These are phyloP conservation scores for Loris lydekkerianus DNA, from an alignment of 2,797 vertebrate species.

Conservation along the genomic window DNA sequence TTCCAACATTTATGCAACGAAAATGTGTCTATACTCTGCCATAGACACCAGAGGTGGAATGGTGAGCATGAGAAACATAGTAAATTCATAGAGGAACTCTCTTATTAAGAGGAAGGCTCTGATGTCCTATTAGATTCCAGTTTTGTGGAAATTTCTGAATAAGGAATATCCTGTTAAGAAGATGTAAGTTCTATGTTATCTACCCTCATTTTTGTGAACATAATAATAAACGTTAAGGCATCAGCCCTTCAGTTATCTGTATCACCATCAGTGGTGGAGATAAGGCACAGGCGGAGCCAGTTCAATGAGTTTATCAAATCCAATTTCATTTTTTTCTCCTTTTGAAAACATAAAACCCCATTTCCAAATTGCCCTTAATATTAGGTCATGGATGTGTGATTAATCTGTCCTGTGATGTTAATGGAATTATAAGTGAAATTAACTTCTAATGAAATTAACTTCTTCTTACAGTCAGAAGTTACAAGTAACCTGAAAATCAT, in stretches of 20 bases:
- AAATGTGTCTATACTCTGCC: neutral
- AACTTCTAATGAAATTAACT: too few relatives aligned
- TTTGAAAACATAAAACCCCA: neutral
- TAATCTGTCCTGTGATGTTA: neutral
- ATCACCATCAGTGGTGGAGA: neutral
- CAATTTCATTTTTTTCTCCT: constrained; percentile 19
- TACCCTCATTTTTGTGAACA: neutral
- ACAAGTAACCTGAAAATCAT: neutral
- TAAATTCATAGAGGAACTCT: neutral
- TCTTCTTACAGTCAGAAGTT: neutral
- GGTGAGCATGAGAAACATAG: neutral
- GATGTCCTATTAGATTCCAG: neutral
- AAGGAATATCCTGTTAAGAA: neutral
- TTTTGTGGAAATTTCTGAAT: constrained; percentile 28
- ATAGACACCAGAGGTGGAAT: neutral
- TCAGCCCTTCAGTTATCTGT: neutral
- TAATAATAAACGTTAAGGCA: neutral
- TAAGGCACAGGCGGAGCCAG: neutral
- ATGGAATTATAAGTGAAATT: neutral
- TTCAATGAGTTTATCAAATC: constrained; percentile 15
- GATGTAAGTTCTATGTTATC: neutral
- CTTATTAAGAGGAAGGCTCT: neutral
- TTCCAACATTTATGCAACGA: neutral
- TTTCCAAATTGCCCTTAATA: constrained; percentile 13
- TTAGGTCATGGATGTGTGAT: neutral